A percentile compares a stretch with the other conserved stretches of the same genome.
Conservation (phyloP, 2,113 vertebrate genomes). For the Urocynchramus pylzowi region DNA sequence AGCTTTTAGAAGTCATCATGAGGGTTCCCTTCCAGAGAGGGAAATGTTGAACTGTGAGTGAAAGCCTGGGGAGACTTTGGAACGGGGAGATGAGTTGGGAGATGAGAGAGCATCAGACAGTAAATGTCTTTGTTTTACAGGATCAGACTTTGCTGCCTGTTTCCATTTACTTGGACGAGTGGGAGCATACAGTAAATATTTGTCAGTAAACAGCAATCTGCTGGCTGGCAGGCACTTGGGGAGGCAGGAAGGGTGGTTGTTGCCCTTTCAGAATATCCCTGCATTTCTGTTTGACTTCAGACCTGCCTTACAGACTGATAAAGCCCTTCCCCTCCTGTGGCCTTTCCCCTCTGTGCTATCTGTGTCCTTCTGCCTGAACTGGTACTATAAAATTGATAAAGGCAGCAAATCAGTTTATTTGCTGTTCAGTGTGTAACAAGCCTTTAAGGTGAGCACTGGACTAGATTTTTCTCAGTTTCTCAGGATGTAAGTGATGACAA, state of each 20-base stretch:
- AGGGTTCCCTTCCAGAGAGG: neutral
- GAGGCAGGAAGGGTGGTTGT: neutral
- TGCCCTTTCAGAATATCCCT: neutral
- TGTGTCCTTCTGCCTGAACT: neutral
- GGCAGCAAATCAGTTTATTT: neutral
- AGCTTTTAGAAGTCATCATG: neutral
- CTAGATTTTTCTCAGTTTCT: neutral
- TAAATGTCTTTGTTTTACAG: neutral
- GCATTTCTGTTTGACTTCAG: neutral
- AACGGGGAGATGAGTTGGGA: neutral
- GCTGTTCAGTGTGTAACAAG: neutral
- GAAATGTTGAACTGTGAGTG: neutral
- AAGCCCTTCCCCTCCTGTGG: neutral
- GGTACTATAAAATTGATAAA: neutral
- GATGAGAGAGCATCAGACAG: neutral
- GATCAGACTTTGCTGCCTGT: neutral
- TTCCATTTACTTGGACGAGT: neutral
- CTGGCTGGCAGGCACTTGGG: neutral
- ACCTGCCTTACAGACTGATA: rapidly evolving
- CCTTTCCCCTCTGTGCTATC: neutral
- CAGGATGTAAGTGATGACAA: neutral
- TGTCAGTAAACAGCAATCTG: neutral
- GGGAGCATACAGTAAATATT: neutral
- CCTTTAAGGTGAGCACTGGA: neutral
- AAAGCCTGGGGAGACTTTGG: neutral